These are phyloP conservation scores for Manduca sexta DNA, from an alignment of 1,140 invertebrate genomes.

Conservation along the genomic window DNA sequence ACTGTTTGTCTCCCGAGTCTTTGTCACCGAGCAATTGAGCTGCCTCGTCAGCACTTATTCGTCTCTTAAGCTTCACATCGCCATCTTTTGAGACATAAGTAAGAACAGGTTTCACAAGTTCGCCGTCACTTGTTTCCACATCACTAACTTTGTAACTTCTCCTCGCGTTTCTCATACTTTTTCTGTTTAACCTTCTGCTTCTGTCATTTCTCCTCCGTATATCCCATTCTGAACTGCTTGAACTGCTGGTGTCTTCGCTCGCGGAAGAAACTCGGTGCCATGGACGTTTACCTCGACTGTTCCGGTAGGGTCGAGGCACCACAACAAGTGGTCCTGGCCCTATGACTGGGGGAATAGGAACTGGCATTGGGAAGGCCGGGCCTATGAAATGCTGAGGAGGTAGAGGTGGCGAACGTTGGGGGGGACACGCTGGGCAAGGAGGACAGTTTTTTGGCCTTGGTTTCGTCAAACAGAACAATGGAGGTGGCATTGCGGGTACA, in stretches of 20 bases:
- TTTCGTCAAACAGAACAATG: too few species aligned
- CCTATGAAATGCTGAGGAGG: too few species aligned
- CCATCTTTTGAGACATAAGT: slow-evolving; percentile 38
- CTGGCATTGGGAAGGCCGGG: too few species aligned
- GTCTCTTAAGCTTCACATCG: slow-evolving; percentile 33
- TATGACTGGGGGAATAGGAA: too few species aligned
- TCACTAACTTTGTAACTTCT: slow-evolving; percentile 9
- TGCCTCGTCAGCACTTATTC: slow-evolving; percentile 36
- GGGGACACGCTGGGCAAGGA: too few species aligned
- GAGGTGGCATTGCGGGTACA: too few species aligned
- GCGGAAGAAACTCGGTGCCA: not conserved
- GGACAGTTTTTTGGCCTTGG: too few species aligned
- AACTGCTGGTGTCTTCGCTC: not conserved
- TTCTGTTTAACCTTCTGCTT: slow-evolving; percentile 6
- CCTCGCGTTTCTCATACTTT: slow-evolving; percentile 15
- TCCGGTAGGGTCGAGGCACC: too few species aligned
- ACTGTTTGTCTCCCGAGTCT: slow-evolving; percentile 3
- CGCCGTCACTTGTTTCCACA: slow-evolving; percentile 21
- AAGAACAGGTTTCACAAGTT: slow-evolving; percentile 38
- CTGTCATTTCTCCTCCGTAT: not conserved
- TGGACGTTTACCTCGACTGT: not conserved
- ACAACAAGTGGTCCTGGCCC: too few species aligned
- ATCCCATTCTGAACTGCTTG: not conserved
- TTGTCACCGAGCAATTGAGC: slow-evolving; percentile 21
- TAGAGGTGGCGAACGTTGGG: too few species aligned